phyloP scores from a whole-genome alignment of 2,113 vertebrate species.

The Python bivittatus region DNA sequence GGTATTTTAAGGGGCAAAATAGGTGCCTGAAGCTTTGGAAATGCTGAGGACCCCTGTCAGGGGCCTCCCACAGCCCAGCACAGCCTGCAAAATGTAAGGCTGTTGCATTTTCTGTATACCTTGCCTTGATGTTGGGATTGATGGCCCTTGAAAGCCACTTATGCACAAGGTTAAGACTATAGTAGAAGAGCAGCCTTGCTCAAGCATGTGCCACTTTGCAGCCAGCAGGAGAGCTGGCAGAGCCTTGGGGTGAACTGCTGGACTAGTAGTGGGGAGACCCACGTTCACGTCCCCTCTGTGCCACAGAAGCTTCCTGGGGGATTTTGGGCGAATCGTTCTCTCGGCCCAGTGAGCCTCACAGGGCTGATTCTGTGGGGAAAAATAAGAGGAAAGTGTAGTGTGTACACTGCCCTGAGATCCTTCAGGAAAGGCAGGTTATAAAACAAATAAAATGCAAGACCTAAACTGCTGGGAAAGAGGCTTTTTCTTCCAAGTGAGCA shows the following conservation, averaged over 20 bases:
- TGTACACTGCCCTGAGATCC: not conserved
- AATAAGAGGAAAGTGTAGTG: not conserved
- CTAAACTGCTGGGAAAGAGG: not conserved
- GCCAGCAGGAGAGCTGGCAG: too few relatives aligned
- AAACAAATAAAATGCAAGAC: not conserved
- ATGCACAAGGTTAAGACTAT: too few relatives aligned
- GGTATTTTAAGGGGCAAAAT: not conserved
- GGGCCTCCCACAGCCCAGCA: not conserved
- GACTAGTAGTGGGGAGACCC: too few relatives aligned
- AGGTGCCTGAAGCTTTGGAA: not conserved
- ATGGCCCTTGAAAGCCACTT: too few relatives aligned
- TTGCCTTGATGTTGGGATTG: too few relatives aligned
- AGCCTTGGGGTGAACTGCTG: too few relatives aligned
- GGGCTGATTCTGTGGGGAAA: not conserved
- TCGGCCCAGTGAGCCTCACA: not conserved
- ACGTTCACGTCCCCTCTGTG: too few relatives aligned
- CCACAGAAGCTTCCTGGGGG: not conserved
- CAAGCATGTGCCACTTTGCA: too few relatives aligned
- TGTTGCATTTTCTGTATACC: not conserved
- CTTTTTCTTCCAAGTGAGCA: not conserved
- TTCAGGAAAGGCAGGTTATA: not conserved
- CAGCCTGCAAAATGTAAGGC: not conserved
- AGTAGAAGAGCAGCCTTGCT: too few relatives aligned
- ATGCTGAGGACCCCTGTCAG: not conserved
- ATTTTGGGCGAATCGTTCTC: not conserved